Conservation (phyloP, 1,140 invertebrate genomes). For the Homalodisca vitripennis region DNA sequence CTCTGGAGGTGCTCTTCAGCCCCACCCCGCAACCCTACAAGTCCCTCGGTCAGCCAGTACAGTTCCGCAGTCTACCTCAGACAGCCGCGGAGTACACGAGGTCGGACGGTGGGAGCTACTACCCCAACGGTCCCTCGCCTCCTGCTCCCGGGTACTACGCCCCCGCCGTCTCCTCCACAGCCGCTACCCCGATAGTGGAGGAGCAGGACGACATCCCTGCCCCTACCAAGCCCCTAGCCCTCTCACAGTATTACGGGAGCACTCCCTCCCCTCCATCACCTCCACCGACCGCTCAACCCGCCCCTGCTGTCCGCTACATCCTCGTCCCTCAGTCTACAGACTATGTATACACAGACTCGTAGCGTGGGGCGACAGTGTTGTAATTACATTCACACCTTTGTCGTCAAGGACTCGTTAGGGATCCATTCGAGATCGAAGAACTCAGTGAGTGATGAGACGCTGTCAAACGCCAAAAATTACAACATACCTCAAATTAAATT, state of each 20-base stretch:
- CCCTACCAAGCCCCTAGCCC: background rate
- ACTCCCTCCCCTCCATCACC: no score
- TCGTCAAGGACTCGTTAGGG: no score
- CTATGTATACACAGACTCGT: no score
- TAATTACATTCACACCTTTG: no score
- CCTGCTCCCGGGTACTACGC: background rate
- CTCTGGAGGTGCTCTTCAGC: background rate
- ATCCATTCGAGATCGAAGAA: no score
- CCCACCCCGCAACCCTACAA: slow-evolving; percentile 1
- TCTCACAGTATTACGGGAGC: background rate
- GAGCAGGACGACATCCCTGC: slow-evolving; percentile 2
- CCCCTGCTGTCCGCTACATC: background rate
- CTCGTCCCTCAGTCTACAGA: background rate
- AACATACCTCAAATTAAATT: no score
- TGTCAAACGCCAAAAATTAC: no score
- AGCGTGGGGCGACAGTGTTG: no score
- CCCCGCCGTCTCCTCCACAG: background rate
- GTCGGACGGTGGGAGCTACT: background rate
- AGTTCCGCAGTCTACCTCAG: background rate
- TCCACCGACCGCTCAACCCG: no score
- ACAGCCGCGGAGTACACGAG: slow-evolving; percentile 18
- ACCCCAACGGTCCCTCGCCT: slow-evolving; percentile 1
- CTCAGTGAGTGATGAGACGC: no score
- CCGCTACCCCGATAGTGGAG: slow-evolving; percentile 16
- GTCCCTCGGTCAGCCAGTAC: background rate